Conservation (phyloP, 1,140 invertebrate genomes). For the Zaprionus kolodkinae region DNA sequence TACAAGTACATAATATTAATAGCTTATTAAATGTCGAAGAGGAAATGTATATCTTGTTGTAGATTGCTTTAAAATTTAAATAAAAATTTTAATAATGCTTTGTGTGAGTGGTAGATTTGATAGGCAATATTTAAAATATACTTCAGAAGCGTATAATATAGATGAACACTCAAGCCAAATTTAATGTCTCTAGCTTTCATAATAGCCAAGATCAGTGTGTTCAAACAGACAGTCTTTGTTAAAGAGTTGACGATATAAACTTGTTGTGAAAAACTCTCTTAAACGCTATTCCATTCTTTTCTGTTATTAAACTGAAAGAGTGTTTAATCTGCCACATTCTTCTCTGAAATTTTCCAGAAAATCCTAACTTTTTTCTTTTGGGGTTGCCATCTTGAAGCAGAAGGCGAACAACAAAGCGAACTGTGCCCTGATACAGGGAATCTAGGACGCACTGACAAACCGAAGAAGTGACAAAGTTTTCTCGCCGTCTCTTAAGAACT, state of each 20-base stretch:
- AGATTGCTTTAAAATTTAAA: too few species aligned
- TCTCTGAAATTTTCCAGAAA: conserved; percentile 25
- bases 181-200: too few species aligned
- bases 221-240: neutral
- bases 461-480: conserved; percentile 64
- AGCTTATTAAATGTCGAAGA: too few species aligned
- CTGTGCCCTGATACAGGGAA: conserved; percentile 48
- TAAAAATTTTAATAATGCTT: too few species aligned
- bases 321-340: conserved; percentile 38
- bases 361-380: conserved; percentile 23
- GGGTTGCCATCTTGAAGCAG: neutral
- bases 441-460: conserved; percentile 55
- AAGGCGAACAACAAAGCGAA: conserved; percentile 16
- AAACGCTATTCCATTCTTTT: neutral
- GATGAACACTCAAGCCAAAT: too few species aligned
- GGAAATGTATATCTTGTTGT: too few species aligned
- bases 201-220: too few species aligned
- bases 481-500: conserved; percentile 14
- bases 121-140: too few species aligned
- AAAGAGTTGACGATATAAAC: neutral
- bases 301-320: neutral
- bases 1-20: too few species aligned
- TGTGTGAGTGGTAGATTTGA: too few species aligned
- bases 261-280: neutral
- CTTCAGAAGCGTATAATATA: too few species aligned